Conservation (phyloP, 2,888 invertebrate species). For the Chalcis sispes region DNA sequence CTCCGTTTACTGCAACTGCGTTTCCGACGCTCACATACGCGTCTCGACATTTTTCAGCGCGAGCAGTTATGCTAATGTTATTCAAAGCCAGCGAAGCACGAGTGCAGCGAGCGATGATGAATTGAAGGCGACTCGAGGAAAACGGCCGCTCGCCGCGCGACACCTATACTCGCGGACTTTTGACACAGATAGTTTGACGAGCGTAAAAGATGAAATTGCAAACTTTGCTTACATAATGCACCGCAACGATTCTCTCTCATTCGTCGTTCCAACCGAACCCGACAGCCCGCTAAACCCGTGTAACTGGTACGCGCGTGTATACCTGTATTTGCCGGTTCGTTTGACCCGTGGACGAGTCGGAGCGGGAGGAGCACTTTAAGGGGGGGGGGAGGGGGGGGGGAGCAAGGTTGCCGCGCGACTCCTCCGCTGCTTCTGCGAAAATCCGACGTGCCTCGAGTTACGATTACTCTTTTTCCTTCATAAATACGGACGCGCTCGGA, state of each 20-base stretch:
- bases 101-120: constrained; percentile 24
- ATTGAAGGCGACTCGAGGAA: constrained; percentile 27
- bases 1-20: not conserved
- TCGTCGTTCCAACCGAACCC: not conserved
- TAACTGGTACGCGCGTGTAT: constrained; percentile 7
- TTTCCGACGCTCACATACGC: not conserved
- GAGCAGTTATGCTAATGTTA: constrained; percentile 42
- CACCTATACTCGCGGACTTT: constrained; percentile 25
- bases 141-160: not conserved
- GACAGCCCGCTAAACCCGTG: constrained; percentile 1
- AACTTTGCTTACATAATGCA: constrained; percentile 36
- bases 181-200: constrained; percentile 53
- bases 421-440: constrained; percentile 3
- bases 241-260: not conserved
- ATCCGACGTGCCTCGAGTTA: not conserved
- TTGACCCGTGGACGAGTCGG: too few relatives aligned
- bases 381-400: too few relatives aligned
- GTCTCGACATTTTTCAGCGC: not conserved
- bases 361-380: too few relatives aligned
- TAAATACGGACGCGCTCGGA: too few relatives aligned
- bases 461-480: not conserved
- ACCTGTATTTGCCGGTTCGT: not conserved
- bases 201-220: constrained; percentile 56
- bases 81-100: constrained; percentile 6
- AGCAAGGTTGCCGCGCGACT: not conserved